Base-by-base conservation (phyloP, 1,140 invertebrate genomes). In the Belonocnema kinseyi region DNA sequence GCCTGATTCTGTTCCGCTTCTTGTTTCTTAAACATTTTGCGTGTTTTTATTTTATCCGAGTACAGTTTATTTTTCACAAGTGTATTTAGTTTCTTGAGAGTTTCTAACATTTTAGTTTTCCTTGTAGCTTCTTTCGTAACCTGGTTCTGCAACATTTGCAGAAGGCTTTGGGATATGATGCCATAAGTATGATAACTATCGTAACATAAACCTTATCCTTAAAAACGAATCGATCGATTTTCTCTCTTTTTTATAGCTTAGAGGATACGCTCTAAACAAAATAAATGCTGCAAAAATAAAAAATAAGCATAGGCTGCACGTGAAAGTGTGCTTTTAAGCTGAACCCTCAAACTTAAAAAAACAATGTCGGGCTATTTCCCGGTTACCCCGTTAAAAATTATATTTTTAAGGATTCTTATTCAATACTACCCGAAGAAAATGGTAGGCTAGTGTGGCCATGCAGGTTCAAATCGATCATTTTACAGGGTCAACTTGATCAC, bases 1-100 rank as follows among this genome's bases (percentile, higher is more conserved):
- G 61, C 56, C 56, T 58, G 56, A 58, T 58, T 58, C 56, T 58
- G 56, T 58, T 26, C 56, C 56, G 56, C 61, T 66, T 66, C 61
- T 66, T 66, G 61, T 66, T 66, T 66, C 61, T 46, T 66, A 14
- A 66, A 66, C 61, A 26, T 66, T 66, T 66, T 66, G 26, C 33
- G 26, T 66, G n/a, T 40, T 66, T 66, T 66, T 66, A 40, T 66
- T 66, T 40, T 66, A 66, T 66, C 40, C n/a, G 21, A 66, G 26
- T 21, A 40, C 61, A 40, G 26, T 66, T 66, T 66, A 33, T 66
- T 66, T 66, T 66, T 66, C 26, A 66, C 26, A 66, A 66, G 61
- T 66, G 61, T 66, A 66, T 66, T 66, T 66, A 66, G 61, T 66
- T 66, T 40, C 61, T 66, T 66, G 26, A 66, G 61, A 66, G 12